Conservation (phyloP, 64 coral and sea anemone species). For the Porites lutea region DNA sequence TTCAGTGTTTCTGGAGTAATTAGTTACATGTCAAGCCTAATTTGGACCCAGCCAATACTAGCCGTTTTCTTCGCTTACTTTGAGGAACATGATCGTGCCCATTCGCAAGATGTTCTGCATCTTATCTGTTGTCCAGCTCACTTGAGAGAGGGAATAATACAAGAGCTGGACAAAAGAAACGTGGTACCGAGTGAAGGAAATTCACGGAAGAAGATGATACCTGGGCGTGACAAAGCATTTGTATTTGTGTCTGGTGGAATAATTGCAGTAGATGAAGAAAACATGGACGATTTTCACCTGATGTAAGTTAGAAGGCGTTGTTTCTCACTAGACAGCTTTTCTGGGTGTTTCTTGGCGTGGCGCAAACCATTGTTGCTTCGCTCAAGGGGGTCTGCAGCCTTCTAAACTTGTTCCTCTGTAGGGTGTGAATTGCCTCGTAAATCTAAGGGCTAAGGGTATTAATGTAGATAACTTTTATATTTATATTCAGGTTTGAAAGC, state of each 20-base stretch:
- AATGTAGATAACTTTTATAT: background rate
- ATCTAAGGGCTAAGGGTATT: too few relatives aligned
- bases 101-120: conserved; percentile 34
- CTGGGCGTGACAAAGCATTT: background rate
- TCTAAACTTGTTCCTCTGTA: too few relatives aligned
- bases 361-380: too few relatives aligned
- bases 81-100: background rate
- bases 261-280: background rate
- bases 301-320: background rate
- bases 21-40: background rate
- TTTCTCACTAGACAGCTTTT: too few relatives aligned
- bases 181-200: background rate
- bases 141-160: background rate
- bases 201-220: background rate
- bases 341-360: too few relatives aligned
- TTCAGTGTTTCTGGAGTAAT: background rate
- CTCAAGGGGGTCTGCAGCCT: too few relatives aligned
- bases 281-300: conserved; percentile 1
- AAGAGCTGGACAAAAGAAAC: background rate
- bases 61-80: conserved; percentile 42
- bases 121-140: conserved; percentile 22
- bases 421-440: too few relatives aligned
- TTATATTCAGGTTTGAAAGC: background rate
- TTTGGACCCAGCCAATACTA: background rate
- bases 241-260: conserved; percentile 17